phyloP scores from a whole-genome alignment of 2,797 vertebrate species.

The Emys orbicularis region DNA sequence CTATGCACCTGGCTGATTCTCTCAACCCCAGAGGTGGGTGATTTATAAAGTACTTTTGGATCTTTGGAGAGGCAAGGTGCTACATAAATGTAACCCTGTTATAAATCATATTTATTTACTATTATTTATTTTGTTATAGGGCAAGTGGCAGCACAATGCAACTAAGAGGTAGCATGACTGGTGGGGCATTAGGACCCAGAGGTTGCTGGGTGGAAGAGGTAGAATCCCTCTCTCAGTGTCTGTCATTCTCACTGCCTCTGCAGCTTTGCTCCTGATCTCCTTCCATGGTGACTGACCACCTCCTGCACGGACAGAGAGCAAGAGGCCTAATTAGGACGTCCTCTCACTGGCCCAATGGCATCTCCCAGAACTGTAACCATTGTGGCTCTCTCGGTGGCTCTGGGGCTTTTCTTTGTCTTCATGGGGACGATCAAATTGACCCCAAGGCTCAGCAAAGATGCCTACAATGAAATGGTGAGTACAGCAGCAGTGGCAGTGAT shows the following conservation, averaged over 20 bases:
- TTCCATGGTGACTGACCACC: slow-evolving; percentile 70
- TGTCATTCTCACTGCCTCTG: slow-evolving; percentile 63
- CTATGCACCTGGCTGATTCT: background rate
- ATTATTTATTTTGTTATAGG: fast-evolving
- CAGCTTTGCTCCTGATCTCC: slow-evolving; percentile 68
- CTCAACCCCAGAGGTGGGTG: background rate
- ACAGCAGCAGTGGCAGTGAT: background rate
- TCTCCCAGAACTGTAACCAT: slow-evolving; percentile 96
- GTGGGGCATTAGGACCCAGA: slow-evolving; percentile 83
- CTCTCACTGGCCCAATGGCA: slow-evolving; percentile 84
- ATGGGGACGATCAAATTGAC: slow-evolving; percentile 99
- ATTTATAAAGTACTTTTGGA: background rate
- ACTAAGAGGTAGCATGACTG: background rate
- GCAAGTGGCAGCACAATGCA: background rate
- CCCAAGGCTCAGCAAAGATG: slow-evolving; percentile 96
- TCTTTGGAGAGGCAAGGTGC: background rate
- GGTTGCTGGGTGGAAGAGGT: slow-evolving; percentile 67
- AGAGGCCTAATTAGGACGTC: slow-evolving; percentile 57
- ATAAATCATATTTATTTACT: background rate
- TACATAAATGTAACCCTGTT: background rate
- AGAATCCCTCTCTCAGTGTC: slow-evolving; percentile 67
- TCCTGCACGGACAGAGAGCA: slow-evolving; percentile 50
- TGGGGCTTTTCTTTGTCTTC: slow-evolving; percentile 97
- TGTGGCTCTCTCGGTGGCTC: slow-evolving; percentile 93
- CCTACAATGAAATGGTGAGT: slow-evolving; percentile 98